Evolutionary conservation across 1,140 invertebrate species (phyloP), one percentile per base, ranked within the genome.

Genomic region (Macrotrachela quadricornifera): DNA sequence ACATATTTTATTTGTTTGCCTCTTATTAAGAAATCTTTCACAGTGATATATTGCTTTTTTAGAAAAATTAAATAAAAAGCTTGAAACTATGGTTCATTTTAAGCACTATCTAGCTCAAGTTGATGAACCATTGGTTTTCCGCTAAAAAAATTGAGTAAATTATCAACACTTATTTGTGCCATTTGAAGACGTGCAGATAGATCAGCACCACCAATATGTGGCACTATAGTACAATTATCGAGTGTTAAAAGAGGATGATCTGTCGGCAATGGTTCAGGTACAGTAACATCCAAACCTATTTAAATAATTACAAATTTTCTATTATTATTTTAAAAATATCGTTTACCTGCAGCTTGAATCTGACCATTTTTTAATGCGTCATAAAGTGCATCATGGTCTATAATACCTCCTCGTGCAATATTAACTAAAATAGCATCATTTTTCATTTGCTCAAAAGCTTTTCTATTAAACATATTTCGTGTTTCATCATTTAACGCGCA

Each of bases 161-260:
- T 94, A 55, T 76, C 68, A 0, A 82, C 83, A 13, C 83, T 83
- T 17, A 90, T 68, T 37, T 76, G 70, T n/a, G 80, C 79, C 87
- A 94, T 94, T 57, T 76, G 75, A 50, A 77, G 76, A 58, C 86
- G 74, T 0, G 85, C 79, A 67, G 81, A 76, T 46, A 76, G 75
- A 8, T 81, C 78, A 6, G 86, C 86, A 73, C 85, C 90, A 15
- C 85, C 87, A 62, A 94, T 86, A 63, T 95, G 88, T 6, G 88
- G 88, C 46, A 91, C 63, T 40, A 92, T 67, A 12, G 88, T 80
- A 64, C 79, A 81, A 69, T 92, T 94, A 39, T 78, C 68, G 13
- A 92, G 64, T 52, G 74, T 76, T 3, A 85, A 71, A 10, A 95
- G 72, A 42, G 80, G 78, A 71, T 79, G 79, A 62, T 85, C 77